A percentile compares a stretch with the other conserved stretches of the same genome.
phyloP scores from a whole-genome alignment of 2,113 vertebrate species.

The Sylvietta virens region DNA sequence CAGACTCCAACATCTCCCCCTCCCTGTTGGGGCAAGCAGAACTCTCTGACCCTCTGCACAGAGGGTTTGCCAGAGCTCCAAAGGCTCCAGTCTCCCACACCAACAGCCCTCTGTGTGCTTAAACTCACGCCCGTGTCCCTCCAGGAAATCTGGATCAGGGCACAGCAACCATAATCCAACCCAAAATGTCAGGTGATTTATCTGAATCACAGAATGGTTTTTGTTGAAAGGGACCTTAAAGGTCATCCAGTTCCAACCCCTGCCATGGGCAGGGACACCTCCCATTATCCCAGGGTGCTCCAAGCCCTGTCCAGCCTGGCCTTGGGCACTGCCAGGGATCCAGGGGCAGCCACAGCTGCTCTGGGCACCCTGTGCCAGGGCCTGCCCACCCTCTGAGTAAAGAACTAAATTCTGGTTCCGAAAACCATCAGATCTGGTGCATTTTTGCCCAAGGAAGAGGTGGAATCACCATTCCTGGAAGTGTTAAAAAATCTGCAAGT shows the following conservation, averaged over 20 bases:
- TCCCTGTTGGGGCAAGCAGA: too few species aligned
- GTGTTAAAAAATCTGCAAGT: background rate
- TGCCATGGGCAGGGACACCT: background rate
- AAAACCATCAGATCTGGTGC: background rate
- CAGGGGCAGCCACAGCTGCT: background rate
- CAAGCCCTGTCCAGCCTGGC: rapidly evolving
- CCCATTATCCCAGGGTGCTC: rapidly evolving
- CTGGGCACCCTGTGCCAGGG: background rate
- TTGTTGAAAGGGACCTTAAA: background rate
- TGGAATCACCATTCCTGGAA: background rate
- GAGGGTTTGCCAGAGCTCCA: background rate
- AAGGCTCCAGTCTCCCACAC: background rate
- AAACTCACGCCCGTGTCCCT: rapidly evolving
- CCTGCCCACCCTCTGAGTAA: rapidly evolving
- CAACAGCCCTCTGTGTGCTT: background rate
- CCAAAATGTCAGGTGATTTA: background rate
- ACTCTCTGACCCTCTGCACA: background rate
- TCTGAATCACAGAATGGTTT: background rate
- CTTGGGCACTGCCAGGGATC: background rate
- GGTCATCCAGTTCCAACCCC: rapidly evolving
- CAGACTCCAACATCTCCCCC: too few species aligned
- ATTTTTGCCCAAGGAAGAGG: background rate
- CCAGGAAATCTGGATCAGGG: background rate
- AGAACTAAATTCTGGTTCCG: background rate
- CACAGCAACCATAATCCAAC: background rate